Evolutionary conservation across 2,888 invertebrate species (phyloP), one percentile per base, ranked within the genome.

Genomic region (Pandemis cinnamomeana): DNA sequence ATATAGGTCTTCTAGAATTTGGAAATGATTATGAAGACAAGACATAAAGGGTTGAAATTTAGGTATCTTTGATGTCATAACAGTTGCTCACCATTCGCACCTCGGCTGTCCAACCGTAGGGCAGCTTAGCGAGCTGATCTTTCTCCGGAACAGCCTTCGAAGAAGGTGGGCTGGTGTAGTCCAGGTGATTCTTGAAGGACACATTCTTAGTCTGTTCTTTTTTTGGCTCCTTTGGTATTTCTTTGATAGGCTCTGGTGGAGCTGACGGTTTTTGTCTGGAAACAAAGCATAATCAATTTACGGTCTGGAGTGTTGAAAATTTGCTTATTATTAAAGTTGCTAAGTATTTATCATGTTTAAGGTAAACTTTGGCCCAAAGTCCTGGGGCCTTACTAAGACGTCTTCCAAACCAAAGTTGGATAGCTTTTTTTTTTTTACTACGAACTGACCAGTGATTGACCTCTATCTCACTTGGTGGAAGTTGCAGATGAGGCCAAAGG

Each of bases 161-260:
- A 2, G 89, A 80, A 0, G 93, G 92, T 36, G 90, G 89, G 70
- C 92, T 93, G 42, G 94, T 93, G 81, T 92, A 93, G 82, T 94
- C 94, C 75, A 94, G 81, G 75, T 94, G 94, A 76, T 94, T 94
- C 79, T 94, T 94, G 81, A 94, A 94, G 0, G 94, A 94, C 0
- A 94, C 94, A 63, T 94, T 94, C 80, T 94, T 94, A 0, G 94
- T 94, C 60, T 90, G 91, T 77, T 94, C 94, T 67, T 93, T 94
- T 77, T 89, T 92, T 0, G 89, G 88, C 75, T 93, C 93, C 75
- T 87, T 92, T 41, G 83, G 84, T 4, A 79, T 82, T 46, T 93
- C 93, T 79, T 93, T 93, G 8, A 88, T 80, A 6, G 91, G 87
- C 55, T 92, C 93, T 53, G 90, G 89, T 2, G 91, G 91, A 0